phyloP scores from a whole-genome alignment of 2,888 invertebrate species.

The Tinea trinotella region DNA sequence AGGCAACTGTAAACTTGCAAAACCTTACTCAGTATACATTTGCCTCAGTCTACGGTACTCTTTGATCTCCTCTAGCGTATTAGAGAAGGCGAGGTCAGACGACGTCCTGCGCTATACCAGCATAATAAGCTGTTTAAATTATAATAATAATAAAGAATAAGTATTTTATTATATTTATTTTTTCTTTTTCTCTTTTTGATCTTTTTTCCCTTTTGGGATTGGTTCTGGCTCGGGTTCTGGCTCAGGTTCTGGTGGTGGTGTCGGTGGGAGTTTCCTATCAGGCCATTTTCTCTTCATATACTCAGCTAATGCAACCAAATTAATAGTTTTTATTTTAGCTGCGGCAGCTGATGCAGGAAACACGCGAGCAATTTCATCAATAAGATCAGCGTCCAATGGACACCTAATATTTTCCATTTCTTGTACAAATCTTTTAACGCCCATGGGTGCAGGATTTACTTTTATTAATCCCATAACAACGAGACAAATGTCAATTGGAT shows the following conservation, averaged over 20 bases:
- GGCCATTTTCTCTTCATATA: slow-evolving; percentile 49
- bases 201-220: slow-evolving; percentile 22
- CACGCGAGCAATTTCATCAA: slow-evolving; percentile 33
- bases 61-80: too few relatives aligned
- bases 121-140: too few relatives aligned
- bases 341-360: slow-evolving; percentile 34
- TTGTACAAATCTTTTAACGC: slow-evolving; percentile 30
- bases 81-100: too few relatives aligned
- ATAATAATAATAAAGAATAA: neutral
- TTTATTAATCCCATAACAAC: slow-evolving; percentile 35
- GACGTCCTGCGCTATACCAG: too few relatives aligned
- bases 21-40: too few relatives aligned
- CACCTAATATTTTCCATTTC: slow-evolving; percentile 28
- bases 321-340: slow-evolving; percentile 35
- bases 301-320: slow-evolving; percentile 35
- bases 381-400: slow-evolving; percentile 33
- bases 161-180: slow-evolving; percentile 2
- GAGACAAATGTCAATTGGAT: slow-evolving; percentile 37
- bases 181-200: slow-evolving; percentile 24
- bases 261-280: slow-evolving; percentile 39
- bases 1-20: too few relatives aligned
- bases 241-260: slow-evolving; percentile 39
- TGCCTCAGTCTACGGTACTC: too few relatives aligned
- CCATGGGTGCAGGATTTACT: slow-evolving; percentile 30
- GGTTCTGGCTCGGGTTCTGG: slow-evolving; percentile 32